Conservation (phyloP, 2,797 vertebrate species). For the Xyrichtys novacula region DNA sequence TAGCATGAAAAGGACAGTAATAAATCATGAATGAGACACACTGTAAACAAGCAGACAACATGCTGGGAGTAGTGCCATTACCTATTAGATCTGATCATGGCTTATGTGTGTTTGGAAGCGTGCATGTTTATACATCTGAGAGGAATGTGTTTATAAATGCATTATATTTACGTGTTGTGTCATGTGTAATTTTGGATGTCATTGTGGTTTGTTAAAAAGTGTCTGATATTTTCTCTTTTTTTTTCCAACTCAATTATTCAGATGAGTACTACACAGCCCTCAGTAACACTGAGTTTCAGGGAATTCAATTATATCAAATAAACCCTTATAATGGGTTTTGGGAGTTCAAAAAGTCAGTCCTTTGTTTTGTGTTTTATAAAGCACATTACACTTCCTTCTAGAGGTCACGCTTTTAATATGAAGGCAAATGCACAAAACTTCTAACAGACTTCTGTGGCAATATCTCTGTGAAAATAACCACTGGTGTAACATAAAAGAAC, state of each 20-base stretch:
- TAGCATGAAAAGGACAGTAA: neutral
- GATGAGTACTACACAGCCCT: neutral
- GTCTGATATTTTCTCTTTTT: neutral
- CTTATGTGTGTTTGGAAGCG: neutral
- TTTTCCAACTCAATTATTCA: neutral
- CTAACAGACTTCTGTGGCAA: neutral
- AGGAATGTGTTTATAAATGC: neutral
- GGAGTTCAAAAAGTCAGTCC: neutral
- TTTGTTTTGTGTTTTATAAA: neutral
- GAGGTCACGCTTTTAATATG: neutral
- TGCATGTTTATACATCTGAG: neutral
- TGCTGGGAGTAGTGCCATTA: constrained; percentile 1
- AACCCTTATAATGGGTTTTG: neutral
- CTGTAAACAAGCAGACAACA: neutral
- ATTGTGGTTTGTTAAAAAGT: neutral
- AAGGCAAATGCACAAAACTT: constrained; percentile 7
- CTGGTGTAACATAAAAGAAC: constrained; percentile 22
- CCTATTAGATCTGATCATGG: neutral
- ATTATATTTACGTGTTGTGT: neutral
- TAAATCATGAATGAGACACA: neutral
- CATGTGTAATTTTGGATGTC: neutral
- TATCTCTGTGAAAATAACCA: constrained; percentile 28
- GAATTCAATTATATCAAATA: neutral
- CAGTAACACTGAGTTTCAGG: neutral
- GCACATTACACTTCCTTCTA: neutral